Base-by-base conservation (phyloP, 2,113 vertebrate species). In the Platycercus adscitus region DNA sequence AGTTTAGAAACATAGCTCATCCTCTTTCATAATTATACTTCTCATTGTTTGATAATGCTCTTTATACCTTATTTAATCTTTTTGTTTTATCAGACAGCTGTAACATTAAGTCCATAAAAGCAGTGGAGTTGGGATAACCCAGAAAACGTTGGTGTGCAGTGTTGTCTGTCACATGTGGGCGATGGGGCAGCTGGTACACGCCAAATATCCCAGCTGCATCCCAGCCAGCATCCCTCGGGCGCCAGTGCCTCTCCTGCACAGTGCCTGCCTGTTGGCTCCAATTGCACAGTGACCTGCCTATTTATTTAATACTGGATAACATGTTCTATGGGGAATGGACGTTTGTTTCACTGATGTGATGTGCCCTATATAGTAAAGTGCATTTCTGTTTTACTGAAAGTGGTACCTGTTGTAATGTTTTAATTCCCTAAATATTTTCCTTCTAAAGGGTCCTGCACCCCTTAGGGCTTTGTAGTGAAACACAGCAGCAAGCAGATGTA, bases 31-130 rank as follows among this genome's bases (percentile, higher is more conserved):
- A 90, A 93, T 88, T 93, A 85, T 21, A 31, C 46, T 87, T 88
- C 35, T 91, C 52, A 39, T 94, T 80, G 52, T 60, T 88, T 66
- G 46, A 25, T 77, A 76, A 77, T 81, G 53, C 61, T 91, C 75
- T 93, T 95, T 94, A 78, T 88, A 35, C 60, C 47, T 89, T 65
- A 53, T 61, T 78, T 80, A 76, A 97, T 79, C 92, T 65, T 94
- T 89, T 95, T 88, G 53, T 61, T 93, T 88, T 58, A 63, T 89
- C 64, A 83, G 85, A 90, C 14, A 35, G 78, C 56, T 77, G 19
- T 55, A 43, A 33, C 46, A 26, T 72, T 90, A 93, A 88, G 93
- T 96, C 87, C 26, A 35, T 93, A 83, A 96, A 81, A 93, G 43
- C 55, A 64, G 33, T 23, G 73, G 60, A 79, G 29, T 3, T 33